These are phyloP conservation scores for Arizona elegans DNA, from an alignment of 2,113 vertebrate genomes.

Conservation along the genomic window DNA sequence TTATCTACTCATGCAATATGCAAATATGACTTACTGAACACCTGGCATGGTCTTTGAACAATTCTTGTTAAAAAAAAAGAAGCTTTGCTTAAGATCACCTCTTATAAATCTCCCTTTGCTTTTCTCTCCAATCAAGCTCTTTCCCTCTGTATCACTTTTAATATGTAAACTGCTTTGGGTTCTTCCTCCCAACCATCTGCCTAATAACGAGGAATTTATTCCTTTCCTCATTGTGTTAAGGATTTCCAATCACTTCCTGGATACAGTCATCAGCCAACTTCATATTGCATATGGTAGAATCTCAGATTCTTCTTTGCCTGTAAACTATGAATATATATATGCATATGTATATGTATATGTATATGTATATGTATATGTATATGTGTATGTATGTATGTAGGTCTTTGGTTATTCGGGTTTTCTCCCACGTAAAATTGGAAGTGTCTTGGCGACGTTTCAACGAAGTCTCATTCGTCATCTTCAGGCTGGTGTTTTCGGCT, in stretches of 20 bases:
- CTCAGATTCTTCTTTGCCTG: constrained; percentile 26
- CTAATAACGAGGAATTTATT: not conserved
- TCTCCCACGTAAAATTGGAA: too few species aligned
- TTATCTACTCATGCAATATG: not conserved
- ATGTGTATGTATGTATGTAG: not conserved
- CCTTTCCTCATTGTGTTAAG: constrained; percentile 4
- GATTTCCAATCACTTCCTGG: constrained; percentile 34
- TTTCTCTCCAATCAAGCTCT: not conserved
- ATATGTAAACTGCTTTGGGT: rapidly evolving
- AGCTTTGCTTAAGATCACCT: not conserved
- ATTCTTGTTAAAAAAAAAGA: constrained; percentile 15
- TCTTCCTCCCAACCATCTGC: not conserved
- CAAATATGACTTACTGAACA: not conserved
- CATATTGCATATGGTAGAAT: constrained; percentile 40
- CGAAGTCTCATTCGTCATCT: too few species aligned
- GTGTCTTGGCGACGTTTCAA: too few species aligned
- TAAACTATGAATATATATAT: constrained; percentile 15
- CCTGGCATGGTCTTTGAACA: rapidly evolving
- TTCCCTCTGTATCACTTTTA: not conserved
- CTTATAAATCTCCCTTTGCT: not conserved
- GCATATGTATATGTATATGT: not conserved
- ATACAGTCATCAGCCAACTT: constrained; percentile 35
- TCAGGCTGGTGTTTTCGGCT: too few species aligned
- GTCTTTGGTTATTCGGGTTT: too few species aligned
- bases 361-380: not conserved